Conservation (phyloP, 2,888 invertebrate species). For the Drosophila formosana region DNA sequence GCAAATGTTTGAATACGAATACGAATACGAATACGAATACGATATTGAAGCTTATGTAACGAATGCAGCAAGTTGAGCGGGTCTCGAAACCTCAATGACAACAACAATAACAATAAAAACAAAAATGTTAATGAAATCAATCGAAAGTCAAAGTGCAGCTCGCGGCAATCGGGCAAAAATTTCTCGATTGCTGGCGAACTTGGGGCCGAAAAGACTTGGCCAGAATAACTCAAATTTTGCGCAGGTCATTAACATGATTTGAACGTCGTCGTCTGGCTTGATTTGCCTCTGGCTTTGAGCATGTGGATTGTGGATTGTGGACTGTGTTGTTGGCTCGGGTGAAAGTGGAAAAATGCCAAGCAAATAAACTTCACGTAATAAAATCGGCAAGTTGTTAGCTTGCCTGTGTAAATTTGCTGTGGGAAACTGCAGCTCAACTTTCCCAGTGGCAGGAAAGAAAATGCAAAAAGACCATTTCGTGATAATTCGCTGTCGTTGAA, state of each 20-base stretch:
- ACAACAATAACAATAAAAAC: conserved; percentile 1
- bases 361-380: conserved; percentile 71
- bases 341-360: conserved; percentile 68
- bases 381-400: conserved; percentile 56
- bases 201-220: conserved; percentile 15
- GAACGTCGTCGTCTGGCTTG: conserved; percentile 12
- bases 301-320: conserved; percentile 1
- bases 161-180: conserved; percentile 10
- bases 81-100: conserved; percentile 25
- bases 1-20: conserved; percentile 13
- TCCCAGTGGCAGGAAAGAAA: conserved; percentile 41
- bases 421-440: conserved; percentile 52
- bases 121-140: conserved; percentile 45
- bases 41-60: conserved; percentile 49
- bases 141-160: conserved; percentile 43
- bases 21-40: background rate
- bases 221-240: conserved; percentile 13
- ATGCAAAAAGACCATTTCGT: background rate
- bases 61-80: conserved; percentile 13
- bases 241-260: conserved; percentile 42
- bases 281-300: background rate
- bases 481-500: conserved; percentile 4
- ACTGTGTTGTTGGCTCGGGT: conserved; percentile 37
- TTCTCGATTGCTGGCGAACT: conserved; percentile 12
- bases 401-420: conserved; percentile 22